Evolutionary conservation across 2,797 vertebrate species (phyloP).

Genomic region (Dendrocincla tyrannina): DNA sequence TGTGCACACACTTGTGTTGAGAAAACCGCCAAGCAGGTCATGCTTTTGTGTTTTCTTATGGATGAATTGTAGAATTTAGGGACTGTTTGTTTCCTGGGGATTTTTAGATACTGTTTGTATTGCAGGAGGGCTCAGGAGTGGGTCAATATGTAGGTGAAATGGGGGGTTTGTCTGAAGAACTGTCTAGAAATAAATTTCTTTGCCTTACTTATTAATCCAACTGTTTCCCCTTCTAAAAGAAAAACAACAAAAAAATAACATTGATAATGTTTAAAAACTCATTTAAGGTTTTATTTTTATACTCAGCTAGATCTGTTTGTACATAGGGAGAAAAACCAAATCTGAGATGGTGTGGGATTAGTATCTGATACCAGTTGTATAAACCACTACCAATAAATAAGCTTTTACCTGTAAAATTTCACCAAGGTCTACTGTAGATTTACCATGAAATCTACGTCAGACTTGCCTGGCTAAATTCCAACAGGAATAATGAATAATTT

Average conservation of each 20-base stretch:
- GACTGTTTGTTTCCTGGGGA: background rate
- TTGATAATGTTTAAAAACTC: background rate
- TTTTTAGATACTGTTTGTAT: background rate
- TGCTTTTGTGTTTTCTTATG: background rate
- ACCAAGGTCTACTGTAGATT: background rate
- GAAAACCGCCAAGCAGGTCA: background rate
- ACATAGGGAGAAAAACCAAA: rapidly evolving
- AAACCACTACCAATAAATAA: background rate
- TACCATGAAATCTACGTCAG: background rate
- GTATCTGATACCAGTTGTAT: background rate
- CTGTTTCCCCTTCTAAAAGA: background rate
- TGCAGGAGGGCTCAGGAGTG: background rate
- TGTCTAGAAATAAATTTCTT: background rate
- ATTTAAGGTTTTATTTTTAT: background rate
- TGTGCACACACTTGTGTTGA: background rate
- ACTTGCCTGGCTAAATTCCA: background rate
- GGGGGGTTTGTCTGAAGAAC: background rate
- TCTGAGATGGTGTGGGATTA: background rate
- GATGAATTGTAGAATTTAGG: background rate
- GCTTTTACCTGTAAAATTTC: background rate
- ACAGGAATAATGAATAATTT: background rate
- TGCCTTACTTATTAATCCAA: background rate
- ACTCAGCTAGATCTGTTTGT: background rate
- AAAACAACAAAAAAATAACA: background rate
- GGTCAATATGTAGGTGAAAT: background rate